These are phyloP conservation scores for Moxostoma hubbsi DNA, from an alignment of 2,797 vertebrate genomes.

Conservation along the genomic window DNA sequence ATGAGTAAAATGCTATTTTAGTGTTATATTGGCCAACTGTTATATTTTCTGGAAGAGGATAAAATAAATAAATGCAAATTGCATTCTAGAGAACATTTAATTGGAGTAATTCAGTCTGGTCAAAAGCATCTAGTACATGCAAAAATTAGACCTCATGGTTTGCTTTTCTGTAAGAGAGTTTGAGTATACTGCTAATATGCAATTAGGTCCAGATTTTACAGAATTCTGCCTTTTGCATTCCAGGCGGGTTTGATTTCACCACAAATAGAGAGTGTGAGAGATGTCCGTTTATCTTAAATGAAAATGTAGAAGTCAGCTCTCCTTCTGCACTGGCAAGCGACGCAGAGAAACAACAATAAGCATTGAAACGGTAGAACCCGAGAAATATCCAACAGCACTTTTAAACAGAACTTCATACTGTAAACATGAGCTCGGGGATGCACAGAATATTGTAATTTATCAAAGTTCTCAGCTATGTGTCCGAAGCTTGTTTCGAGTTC, in stretches of 20 bases:
- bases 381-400: neutral
- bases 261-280: constrained; percentile 66
- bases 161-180: constrained; percentile 22
- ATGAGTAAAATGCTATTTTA: too few relatives aligned
- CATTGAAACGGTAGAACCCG: neutral
- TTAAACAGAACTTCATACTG: neutral
- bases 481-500: constrained; percentile 4
- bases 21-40: too few relatives aligned
- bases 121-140: constrained; percentile 18
- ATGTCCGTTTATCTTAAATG: constrained; percentile 66
- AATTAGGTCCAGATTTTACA: constrained; percentile 72
- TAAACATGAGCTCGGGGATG: neutral
- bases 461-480: neutral
- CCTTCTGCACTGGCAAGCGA: constrained; percentile 11
- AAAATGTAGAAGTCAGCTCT: constrained; percentile 28
- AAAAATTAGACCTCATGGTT: constrained; percentile 69
- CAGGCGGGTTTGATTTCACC: constrained; percentile 74
- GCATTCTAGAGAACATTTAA: constrained; percentile 49
- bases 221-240: constrained; percentile 65
- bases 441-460: constrained; percentile 1
- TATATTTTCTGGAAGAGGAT: neutral
- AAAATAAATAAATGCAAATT: constrained; percentile 56
- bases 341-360: neutral
- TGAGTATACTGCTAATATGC: constrained; percentile 56
- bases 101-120: constrained; percentile 58